Evolutionary conservation across 2,888 invertebrate genomes (phyloP).

Genomic region (Adelphocoris suturalis): DNA sequence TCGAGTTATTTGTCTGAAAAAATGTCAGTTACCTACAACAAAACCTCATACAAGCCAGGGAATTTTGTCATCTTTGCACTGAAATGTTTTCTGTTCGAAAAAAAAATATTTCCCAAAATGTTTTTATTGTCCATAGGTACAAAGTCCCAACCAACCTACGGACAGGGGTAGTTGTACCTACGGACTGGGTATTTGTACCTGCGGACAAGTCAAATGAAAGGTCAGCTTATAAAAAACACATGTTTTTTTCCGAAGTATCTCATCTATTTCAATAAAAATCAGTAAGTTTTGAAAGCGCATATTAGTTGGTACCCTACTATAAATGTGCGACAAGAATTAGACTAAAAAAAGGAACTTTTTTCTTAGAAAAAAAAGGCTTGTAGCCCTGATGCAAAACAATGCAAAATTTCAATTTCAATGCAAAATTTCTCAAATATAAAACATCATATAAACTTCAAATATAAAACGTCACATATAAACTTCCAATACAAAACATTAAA

Average conservation of each 20-base stretch:
- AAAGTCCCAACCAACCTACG: conserved; percentile 6
- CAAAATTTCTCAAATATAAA: neutral
- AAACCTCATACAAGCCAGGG: neutral
- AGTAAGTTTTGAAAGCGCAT: neutral
- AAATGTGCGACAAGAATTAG: neutral
- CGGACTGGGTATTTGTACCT: conserved; percentile 11
- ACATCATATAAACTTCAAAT: neutral
- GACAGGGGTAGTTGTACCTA: conserved; percentile 7
- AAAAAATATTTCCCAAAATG: neutral
- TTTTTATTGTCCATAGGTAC: conserved; percentile 14
- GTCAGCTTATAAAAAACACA: neutral
- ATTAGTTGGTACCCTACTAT: too few species aligned
- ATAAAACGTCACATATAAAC: too few species aligned
- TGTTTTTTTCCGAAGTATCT: neutral
- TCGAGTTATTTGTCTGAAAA: conserved; percentile 8
- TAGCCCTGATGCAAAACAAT: too few species aligned
- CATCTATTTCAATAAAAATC: neutral
- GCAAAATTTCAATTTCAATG: neutral
- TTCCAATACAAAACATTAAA: too few species aligned
- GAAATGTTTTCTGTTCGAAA: conserved; percentile 10
- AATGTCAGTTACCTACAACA: conserved; percentile 8
- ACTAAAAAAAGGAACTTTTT: neutral
- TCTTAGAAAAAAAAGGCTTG: too few species aligned
- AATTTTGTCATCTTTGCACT: neutral
- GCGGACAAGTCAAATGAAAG: conserved; percentile 1